Base-by-base conservation (phyloP, 2,797 vertebrate species). In the Halcyon chelicuti region DNA sequence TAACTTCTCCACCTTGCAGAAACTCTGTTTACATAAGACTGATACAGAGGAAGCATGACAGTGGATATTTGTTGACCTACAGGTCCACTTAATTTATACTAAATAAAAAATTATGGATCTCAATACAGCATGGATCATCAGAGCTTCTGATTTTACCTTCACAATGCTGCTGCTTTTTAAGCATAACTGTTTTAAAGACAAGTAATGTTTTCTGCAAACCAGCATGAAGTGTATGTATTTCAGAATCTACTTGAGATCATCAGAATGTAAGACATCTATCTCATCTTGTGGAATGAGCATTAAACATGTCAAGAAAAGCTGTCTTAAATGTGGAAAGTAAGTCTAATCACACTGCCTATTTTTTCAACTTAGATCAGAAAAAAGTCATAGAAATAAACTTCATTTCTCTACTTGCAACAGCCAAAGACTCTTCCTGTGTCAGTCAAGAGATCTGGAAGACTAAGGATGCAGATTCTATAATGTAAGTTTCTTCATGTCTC, bases 31-130 rank as follows among this genome's bases (percentile, higher is more conserved):
- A 51, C 12, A 47, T 46, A n/a, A 62, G 19, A 55, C 20, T 66
- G 26, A 39, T 61, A 42, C 0, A 0, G 28, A 7, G 10, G 33
- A 75, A 73, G 9, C 37, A 37, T 18, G 8, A 40, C 12, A 35
- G 26, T 19, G 33, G 11, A 47, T 39, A 68, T 51, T 5, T 35
- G 15, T 10, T 81, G 29, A 61, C 40, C 29, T 51, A 73, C 12
- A 40, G 12, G 29, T 62, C 60, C 25, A 46, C 6, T 11, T 67
- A 21, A 51, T 23, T 51, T 66, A 44, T 20, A 39, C 37, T 75
- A 8, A 37, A 47, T 29, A 60, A 6, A 65, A 42, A 87, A 79
- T 29, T 37, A 57, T 12, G 39, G 22, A 44, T 67, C 9, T 57
- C 2, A 4, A 37, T 1, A 2, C 40, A 67, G 20, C 55, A 37